Base-by-base conservation (phyloP, 1,140 invertebrate species). In the Drosophila biarmipes region DNA sequence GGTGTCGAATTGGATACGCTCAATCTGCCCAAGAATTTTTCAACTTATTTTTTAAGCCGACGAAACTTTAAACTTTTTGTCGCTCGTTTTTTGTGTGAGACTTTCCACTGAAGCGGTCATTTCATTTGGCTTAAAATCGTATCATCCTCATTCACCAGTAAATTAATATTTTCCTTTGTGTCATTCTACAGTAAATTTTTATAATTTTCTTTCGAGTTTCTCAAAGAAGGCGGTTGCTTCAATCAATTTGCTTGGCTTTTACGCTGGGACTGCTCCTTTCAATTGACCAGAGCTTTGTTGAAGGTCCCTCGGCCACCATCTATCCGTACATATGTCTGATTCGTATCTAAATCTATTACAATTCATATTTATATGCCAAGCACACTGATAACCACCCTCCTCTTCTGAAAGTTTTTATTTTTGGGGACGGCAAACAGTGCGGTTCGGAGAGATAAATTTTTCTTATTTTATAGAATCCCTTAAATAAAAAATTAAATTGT, bases 321-420 rank as follows among this genome's bases (percentile, higher is more conserved):
- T 29, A 45, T 67, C 48, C 43, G 29, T 58, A 48, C 53, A 67
- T 64, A 72, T 78, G 57, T 76, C 58, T 68, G 84, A 89, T 89
- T 81, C 85, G 61, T 72, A 90, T 89, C 84, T 77, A 74, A 89
- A 78, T 77, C 85, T 73, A 89, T 84, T 84, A 90, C 68, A 84
- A 90, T 80, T 89, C 84, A 84, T 90, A 85, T 85, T 89, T 77
- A 78, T 89, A 89, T 89, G 76, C 76, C 64, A 37, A 12, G 57
- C 64, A 71, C 75, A 75, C 58, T 59, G 49, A 48, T 21, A 62
- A 12, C 35, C 40, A 56, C 53, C 53, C 66, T 56, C 27, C 49
- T 17, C 24, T 10, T 15, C 15, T 24, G 17, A 10, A 19, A 6
- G 24, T 27, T 19, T 45, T 11, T 4, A 55, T 51, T 53, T 40